These are phyloP conservation scores for Galbula dea DNA, from an alignment of 2,113 vertebrate genomes.

Conservation along the genomic window DNA sequence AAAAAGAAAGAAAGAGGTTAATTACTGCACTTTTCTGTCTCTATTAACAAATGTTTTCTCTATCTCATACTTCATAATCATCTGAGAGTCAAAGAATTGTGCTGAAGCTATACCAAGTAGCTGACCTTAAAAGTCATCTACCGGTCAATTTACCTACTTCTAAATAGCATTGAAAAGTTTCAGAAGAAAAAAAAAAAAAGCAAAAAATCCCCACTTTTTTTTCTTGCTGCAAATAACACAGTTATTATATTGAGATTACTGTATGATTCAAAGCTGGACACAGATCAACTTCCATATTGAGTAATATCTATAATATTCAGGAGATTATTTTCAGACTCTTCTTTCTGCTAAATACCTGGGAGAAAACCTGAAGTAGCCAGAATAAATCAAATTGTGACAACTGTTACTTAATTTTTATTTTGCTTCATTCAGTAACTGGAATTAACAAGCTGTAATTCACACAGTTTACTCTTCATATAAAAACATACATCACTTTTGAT, in stretches of 20 bases:
- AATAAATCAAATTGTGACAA: neutral
- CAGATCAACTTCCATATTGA: neutral
- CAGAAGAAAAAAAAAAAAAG: neutral
- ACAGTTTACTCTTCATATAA: neutral
- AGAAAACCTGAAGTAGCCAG: neutral
- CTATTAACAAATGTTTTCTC: neutral
- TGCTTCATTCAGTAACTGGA: neutral
- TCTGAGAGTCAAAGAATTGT: neutral
- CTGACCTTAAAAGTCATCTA: neutral
- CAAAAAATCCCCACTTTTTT: neutral
- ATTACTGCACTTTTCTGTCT: neutral
- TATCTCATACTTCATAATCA: neutral
- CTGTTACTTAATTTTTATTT: neutral
- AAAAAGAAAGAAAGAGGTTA: slow-evolving; percentile 34
- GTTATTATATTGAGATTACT: neutral
- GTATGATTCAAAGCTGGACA: neutral
- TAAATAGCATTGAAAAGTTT: neutral
- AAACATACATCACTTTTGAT: neutral
- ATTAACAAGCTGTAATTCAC: neutral
- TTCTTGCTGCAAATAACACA: neutral
- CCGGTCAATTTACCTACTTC: neutral
- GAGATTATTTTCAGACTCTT: neutral
- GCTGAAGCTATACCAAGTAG: neutral
- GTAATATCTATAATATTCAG: neutral
- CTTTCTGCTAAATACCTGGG: neutral